These are phyloP conservation scores for Macropis europaea DNA, from an alignment of 2,888 invertebrate genomes.

Conservation along the genomic window DNA sequence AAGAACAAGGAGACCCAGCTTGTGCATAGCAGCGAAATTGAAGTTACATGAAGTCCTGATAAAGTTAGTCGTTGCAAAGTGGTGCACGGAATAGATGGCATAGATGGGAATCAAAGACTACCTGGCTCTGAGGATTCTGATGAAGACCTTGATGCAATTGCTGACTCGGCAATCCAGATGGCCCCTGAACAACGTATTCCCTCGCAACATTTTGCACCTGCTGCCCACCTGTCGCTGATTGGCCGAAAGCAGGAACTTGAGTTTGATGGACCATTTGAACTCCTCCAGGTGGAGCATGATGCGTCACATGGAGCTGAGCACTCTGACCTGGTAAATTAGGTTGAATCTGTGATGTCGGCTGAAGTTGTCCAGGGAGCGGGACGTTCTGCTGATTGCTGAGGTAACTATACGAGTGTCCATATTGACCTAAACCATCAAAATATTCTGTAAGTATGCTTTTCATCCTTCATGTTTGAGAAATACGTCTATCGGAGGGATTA, in stretches of 20 bases:
- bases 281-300: constrained; percentile 74
- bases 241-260: constrained; percentile 72
- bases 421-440: constrained; percentile 61
- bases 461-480: too few species aligned
- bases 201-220: constrained; percentile 68
- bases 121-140: constrained; percentile 66
- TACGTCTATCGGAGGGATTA: too few species aligned
- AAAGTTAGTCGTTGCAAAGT: not conserved
- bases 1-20: too few species aligned
- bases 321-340: constrained; percentile 76
- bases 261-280: constrained; percentile 78
- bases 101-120: constrained; percentile 31
- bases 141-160: constrained; percentile 70
- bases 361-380: constrained; percentile 75
- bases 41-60: not conserved
- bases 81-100: not conserved
- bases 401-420: constrained; percentile 72
- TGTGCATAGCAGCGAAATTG: not conserved
- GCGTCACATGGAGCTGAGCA: constrained; percentile 76
- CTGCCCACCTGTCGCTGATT: constrained; percentile 64
- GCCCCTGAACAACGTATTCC: constrained; percentile 71
- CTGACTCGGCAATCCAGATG: constrained; percentile 64
- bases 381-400: constrained; percentile 70
- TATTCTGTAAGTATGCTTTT: not conserved
- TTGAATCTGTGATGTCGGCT: constrained; percentile 70